Evolutionary conservation across 2,888 invertebrate species (phyloP), one percentile per base, ranked within the genome.

Genomic region (Lordiphosa fenestrarum): DNA sequence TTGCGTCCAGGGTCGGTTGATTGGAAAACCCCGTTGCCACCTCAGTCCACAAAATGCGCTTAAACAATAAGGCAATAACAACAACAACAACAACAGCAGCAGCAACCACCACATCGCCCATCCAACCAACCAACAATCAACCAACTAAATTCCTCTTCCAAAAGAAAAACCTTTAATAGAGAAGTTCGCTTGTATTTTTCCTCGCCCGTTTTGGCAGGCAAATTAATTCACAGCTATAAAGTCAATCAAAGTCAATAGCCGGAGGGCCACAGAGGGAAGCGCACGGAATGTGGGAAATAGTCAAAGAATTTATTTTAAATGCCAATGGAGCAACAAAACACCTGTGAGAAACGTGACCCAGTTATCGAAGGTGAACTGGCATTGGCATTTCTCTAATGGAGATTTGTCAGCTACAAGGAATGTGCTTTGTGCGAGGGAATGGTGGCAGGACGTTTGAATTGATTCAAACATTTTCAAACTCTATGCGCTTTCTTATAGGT

Each of bases 401-500:
- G 44, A 44, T 44, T 44, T 33, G 30, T 44, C 44, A 15, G 6
- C 33, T 15, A 10, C 4, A 12, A 47, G 36, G 47, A 47, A 47
- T 33, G 44, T 33, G 44, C 25, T 44, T 44, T 25, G 15, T 33
- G 4, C 44, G 12, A 33, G 9, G 1, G 30, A 30, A 30, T 30
- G 7, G 30, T 9, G 9, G 3, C 3, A 0, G 9, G 9, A 30
- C 0, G 30, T 0, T 30, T 10, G 30, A 9, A 30, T 30, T 10
- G 30, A 30, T 30, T 10, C 1, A 3, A 30, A 30, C 9, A 10
- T 30, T 10, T 30, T 30, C 9, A 30, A 30, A 10, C 9, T 9
- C 15, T 15, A 6, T 38, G 2, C 3, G 9, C 12, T 38, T 15
- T 6, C 19, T 21, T 59, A 10, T 62, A 89, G 89, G 85, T 88